phyloP scores from a whole-genome alignment of 2,888 invertebrate species.

The Mythimna loreyi region DNA sequence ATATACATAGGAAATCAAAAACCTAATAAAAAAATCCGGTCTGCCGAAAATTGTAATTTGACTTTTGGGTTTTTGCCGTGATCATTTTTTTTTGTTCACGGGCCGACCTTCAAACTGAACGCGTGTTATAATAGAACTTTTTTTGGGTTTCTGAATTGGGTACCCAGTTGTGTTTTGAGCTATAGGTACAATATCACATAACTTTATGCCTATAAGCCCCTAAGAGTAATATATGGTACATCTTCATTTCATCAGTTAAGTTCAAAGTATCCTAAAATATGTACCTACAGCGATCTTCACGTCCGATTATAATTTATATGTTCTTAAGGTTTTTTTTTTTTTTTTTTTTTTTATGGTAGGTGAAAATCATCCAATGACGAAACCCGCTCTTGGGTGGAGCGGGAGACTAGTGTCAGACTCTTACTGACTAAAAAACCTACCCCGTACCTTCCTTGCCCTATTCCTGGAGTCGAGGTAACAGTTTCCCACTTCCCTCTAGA shows the following conservation, averaged over 20 bases:
- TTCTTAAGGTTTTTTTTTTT: too few species aligned
- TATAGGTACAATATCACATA: background rate
- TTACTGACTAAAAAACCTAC: too few species aligned
- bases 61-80: slow-evolving; percentile 63
- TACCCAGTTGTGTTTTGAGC: background rate
- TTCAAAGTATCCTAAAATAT: too few species aligned
- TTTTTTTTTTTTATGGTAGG: too few species aligned
- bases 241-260: background rate
- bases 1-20: slow-evolving; percentile 47
- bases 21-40: slow-evolving; percentile 54
- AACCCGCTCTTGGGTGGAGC: too few species aligned
- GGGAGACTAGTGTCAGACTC: too few species aligned
- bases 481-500: too few species aligned
- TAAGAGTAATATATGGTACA: background rate
- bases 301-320: too few species aligned
- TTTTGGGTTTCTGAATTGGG: slow-evolving; percentile 1
- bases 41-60: slow-evolving; percentile 48
- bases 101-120: slow-evolving; percentile 50
- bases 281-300: too few species aligned
- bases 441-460: too few species aligned
- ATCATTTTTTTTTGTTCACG: slow-evolving; percentile 44
- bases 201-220: background rate
- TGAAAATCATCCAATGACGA: too few species aligned
- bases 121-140: background rate
- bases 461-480: too few species aligned